Conservation (phyloP, 2,888 invertebrate genomes). For the Trissolcus brochymenae region DNA sequence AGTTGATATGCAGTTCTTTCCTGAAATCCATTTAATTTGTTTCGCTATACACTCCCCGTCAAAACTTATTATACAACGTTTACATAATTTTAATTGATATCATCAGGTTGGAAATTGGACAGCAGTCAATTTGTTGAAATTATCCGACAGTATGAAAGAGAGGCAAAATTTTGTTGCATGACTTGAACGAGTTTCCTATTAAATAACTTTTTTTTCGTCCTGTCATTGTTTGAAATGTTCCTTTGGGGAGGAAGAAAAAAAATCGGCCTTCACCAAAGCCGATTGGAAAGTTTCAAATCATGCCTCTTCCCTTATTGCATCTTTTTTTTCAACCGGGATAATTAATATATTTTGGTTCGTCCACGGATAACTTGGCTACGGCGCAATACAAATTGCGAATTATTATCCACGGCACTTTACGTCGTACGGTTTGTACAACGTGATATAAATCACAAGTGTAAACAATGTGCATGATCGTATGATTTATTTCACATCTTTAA, state of each 20-base stretch:
- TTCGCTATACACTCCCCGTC: conserved; percentile 9
- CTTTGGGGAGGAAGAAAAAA: too few relatives aligned
- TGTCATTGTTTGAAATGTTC: too few relatives aligned
- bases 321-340: too few relatives aligned
- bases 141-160: too few relatives aligned
- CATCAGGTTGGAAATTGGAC: conserved; percentile 1
- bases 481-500: conserved; percentile 37
- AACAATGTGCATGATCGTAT: conserved; percentile 31
- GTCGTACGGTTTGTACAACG: conserved; percentile 4
- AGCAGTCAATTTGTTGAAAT: too few relatives aligned
- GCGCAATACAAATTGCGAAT: conserved; percentile 37
- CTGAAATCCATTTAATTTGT: conserved; percentile 30
- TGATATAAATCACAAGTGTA: conserved; percentile 32
- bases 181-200: too few relatives aligned
- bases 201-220: too few relatives aligned
- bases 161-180: too few relatives aligned
- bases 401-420: conserved; percentile 16
- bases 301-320: too few relatives aligned
- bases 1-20: conserved; percentile 32
- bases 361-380: background rate
- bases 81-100: conserved; percentile 14
- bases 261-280: too few relatives aligned
- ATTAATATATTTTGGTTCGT: background rate
- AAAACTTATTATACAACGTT: conserved; percentile 19
- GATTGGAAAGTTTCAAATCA: too few relatives aligned